Percentiles rank a stretch among this genome's conserved stretches.
Conservation (phyloP, 2,888 invertebrate genomes). For the Isotomurus palustris region DNA sequence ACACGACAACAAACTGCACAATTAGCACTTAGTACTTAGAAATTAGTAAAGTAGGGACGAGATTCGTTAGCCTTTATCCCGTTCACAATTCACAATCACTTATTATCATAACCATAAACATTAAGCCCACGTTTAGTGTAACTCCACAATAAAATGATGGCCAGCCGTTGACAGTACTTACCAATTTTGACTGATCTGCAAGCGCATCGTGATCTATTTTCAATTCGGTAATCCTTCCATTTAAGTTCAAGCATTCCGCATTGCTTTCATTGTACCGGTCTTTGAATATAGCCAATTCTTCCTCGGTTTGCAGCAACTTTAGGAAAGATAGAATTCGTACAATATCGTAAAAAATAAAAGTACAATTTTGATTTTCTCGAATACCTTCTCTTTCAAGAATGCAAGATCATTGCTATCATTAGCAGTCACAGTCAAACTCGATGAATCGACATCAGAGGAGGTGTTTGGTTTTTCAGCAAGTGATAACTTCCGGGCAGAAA, state of each 20-base stretch:
- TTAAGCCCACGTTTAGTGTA: too few species aligned
- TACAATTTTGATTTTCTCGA: not conserved
- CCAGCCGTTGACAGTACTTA: too few species aligned
- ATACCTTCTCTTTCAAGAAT: not conserved
- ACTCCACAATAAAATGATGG: too few species aligned
- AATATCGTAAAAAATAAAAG: not conserved
- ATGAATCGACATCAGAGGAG: not conserved
- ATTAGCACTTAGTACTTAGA: too few species aligned
- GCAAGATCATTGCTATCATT: not conserved
- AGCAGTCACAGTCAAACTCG: not conserved
- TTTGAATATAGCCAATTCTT: conserved; percentile 68
- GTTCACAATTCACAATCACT: too few species aligned
- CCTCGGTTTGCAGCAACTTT: conserved; percentile 61
- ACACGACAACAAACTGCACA: too few species aligned
- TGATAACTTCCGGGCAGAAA: conserved; percentile 8
- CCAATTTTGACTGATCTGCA: conserved; percentile 59
- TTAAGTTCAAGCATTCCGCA: conserved; percentile 60
- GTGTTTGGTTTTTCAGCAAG: not conserved
- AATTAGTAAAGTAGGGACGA: too few species aligned
- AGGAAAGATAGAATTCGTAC: conserved; percentile 5
- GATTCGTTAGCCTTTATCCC: too few species aligned
- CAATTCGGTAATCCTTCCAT: conserved; percentile 59
- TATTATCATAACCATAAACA: too few species aligned
- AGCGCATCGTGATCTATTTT: conserved; percentile 59
- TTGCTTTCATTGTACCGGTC: conserved; percentile 65